These are phyloP conservation scores for Ellobium chinense DNA, from an alignment of 2,888 invertebrate species.

Conservation along the genomic window DNA sequence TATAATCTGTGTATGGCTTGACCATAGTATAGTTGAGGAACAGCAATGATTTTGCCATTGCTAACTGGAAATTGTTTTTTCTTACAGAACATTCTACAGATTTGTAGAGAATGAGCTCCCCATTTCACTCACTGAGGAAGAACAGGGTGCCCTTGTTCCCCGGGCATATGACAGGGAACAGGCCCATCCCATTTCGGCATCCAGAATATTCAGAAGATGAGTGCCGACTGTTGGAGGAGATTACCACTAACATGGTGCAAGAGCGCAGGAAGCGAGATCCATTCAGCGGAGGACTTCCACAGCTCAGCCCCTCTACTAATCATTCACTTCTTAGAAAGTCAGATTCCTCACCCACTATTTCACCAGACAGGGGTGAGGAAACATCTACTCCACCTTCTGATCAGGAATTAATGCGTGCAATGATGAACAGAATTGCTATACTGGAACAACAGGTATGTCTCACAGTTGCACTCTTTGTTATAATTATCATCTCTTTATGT, in stretches of 20 bases:
- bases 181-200: conserved; percentile 62
- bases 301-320: conserved; percentile 35
- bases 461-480: too few species aligned
- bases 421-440: conserved; percentile 73
- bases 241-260: conserved; percentile 72
- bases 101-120: conserved; percentile 39
- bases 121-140: conserved; percentile 39
- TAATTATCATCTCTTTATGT: too few species aligned
- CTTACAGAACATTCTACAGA: neutral
- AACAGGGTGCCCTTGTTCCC: conserved; percentile 46
- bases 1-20: too few species aligned
- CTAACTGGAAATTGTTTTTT: neutral
- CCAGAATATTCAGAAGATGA: conserved; percentile 73
- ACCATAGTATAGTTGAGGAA: too few species aligned
- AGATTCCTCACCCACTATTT: neutral
- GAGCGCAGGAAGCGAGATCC: conserved; percentile 62
- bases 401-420: conserved; percentile 74
- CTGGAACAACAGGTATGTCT: conserved; percentile 68
- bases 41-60: too few species aligned
- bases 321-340: conserved; percentile 19
- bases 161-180: conserved; percentile 56
- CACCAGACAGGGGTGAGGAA: neutral
- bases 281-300: conserved; percentile 60
- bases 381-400: conserved; percentile 62
- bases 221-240: conserved; percentile 70